Conservation (phyloP, 2,888 invertebrate genomes). For the Ypsolopha sequella region DNA sequence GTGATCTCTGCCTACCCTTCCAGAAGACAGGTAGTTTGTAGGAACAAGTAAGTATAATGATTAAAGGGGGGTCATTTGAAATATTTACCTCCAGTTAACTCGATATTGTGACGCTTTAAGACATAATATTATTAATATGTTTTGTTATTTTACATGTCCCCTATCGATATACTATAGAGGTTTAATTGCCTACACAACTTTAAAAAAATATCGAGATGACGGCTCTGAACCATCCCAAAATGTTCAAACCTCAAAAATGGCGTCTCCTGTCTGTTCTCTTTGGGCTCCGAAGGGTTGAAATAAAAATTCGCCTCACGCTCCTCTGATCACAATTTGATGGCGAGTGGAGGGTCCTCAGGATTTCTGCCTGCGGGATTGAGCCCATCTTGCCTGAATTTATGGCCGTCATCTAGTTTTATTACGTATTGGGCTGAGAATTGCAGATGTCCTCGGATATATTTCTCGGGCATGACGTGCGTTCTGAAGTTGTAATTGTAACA, state of each 20-base stretch:
- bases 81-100: too few species aligned
- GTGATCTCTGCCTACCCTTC: too few species aligned
- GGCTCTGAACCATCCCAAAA: too few species aligned
- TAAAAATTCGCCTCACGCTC: slow-evolving; percentile 52
- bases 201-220: too few species aligned
- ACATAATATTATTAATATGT: too few species aligned
- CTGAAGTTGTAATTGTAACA: neutral
- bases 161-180: too few species aligned
- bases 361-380: slow-evolving; percentile 30
- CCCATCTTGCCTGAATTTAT: slow-evolving; percentile 43
- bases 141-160: too few species aligned
- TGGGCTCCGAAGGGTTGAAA: slow-evolving; percentile 41
- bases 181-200: too few species aligned
- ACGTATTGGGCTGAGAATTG: slow-evolving; percentile 52
- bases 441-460: slow-evolving; percentile 45
- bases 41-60: too few species aligned
- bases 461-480: slow-evolving; percentile 1
- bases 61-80: too few species aligned
- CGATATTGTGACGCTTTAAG: neutral
- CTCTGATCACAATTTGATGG: slow-evolving; percentile 61
- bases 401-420: slow-evolving; percentile 52
- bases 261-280: slow-evolving; percentile 31
- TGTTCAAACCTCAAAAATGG: too few species aligned
- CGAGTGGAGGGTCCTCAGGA: slow-evolving; percentile 16
- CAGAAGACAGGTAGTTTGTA: too few species aligned